Base-by-base conservation (phyloP, 2,888 invertebrate species). In the Phortica magna region DNA sequence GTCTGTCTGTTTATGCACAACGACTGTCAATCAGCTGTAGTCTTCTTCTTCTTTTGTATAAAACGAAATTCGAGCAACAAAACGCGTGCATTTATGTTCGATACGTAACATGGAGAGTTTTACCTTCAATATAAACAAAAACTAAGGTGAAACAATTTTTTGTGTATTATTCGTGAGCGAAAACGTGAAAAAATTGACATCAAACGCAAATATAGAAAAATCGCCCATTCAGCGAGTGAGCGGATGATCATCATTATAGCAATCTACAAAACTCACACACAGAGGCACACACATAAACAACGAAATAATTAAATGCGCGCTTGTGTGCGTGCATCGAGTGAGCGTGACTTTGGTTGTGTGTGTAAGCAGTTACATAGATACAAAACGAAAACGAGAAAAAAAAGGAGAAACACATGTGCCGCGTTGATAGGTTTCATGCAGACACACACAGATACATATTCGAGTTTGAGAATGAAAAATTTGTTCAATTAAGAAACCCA, bases 381-480 rank as follows among this genome's bases (percentile, higher is more conserved):
- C 17, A 12, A 5, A 31, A 31, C 31, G 31, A 31, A 31, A 31
- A 31, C 31, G 31, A 31, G 31, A 1, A 31, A 31, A 31, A 31
- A 31, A 31, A 31, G 31, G 5, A 31, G 31, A 31, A 31, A 31
- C 64, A 31, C 22, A 59, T 70, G 53, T 53, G 22, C 57, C 64
- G 76, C 72, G 72, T 72, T 76, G 72, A 76, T 75, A 76, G 74
- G 19, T 71, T 64, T 74, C 43, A 57, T 70, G 71, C 59, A 53
- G 77, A 73, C 22, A 75, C 71, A 70, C 73, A 64, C 61, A 10
- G 42, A 17, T 41, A 73, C 48, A 43, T 43, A 71, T 55, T 53
- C 75, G 79, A 79, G 81, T 85, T 88, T 87, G 83, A 88, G 86
- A 86, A 88, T 88, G 84, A 88, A 88, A 83, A 80, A 82, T 87